Evolutionary conservation across 2,113 vertebrate species (phyloP), one percentile per base, ranked within the genome.

Genomic region (Lepisosteus osseus): DNA sequence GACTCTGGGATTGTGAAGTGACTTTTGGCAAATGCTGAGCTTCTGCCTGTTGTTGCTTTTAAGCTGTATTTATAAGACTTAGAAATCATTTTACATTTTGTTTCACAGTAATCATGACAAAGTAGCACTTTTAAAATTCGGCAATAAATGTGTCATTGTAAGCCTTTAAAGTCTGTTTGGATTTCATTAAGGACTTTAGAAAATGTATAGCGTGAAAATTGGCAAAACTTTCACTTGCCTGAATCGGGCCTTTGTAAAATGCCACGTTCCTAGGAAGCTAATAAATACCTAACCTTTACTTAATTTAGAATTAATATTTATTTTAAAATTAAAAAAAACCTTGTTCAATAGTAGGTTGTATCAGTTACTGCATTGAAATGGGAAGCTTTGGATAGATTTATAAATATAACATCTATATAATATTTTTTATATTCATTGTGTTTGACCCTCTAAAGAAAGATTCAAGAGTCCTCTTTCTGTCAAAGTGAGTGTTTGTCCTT

Each of bases 131-230:
- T 86, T 86, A 80, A 83, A 86, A 85, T 76, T 84, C 77, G 65
- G 67, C 74, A 42, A 45, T 84, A 84, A 78, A 74, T 81, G 80
- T 87, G 86, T 87, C 85, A 69, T 64, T 79, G 84, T 86, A 84
- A 90, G 87, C 86, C 86, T 81, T 81, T 79, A 86, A 84, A 68
- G 70, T 73, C 66, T 86, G 85, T 92, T 90, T 90, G 83, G 74
- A 44, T 82, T 84, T 79, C 85, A 83, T 86, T 88, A 84, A 83
- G 81, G 78, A 79, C 80, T 81, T 80, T 54, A 83, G 78, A 76
- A 79, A 81, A 69, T 70, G 72, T 70, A 14, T 73, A 78, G 70
- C 73, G 72, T 76, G 74, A 79, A 79, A 74, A 82, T 72, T 77
- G 81, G 62, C 72, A 76, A 77, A 85, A 81, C 74, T 76, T 67